Conservation (phyloP, 1,140 invertebrate species). For the Nephila pilipes region DNA sequence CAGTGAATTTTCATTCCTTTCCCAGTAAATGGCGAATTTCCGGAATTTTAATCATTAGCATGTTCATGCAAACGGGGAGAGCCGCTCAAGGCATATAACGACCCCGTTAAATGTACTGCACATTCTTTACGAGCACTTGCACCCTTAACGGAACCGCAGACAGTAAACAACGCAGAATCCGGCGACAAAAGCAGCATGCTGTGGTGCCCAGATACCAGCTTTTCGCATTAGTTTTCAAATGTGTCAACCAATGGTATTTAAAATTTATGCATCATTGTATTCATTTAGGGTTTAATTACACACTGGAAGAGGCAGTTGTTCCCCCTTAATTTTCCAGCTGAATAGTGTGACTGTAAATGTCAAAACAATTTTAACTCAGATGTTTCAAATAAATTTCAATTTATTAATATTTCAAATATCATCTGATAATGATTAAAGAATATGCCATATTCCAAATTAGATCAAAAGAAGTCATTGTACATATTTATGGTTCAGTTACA, state of each 20-base stretch:
- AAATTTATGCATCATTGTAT: neutral
- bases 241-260: neutral
- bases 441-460: too few relatives aligned
- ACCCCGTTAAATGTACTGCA: conserved; percentile 8
- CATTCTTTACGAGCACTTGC: conserved; percentile 2
- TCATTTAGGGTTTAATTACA: neutral
- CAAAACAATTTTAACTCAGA: too few relatives aligned
- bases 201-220: neutral
- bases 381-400: too few relatives aligned
- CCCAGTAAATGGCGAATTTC: neutral
- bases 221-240: neutral
- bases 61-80: neutral
- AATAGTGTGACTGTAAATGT: neutral
- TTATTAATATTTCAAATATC: too few relatives aligned
- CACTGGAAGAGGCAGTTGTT: neutral
- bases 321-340: neutral
- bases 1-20: neutral
- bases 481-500: too few relatives aligned
- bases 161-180: neutral
- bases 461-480: too few relatives aligned
- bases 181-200: neutral
- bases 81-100: neutral
- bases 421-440: too few relatives aligned
- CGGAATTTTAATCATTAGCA: conserved; percentile 11
- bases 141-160: neutral